Evolutionary conservation across 2,113 vertebrate species (phyloP), one percentile per base, ranked within the genome.

Genomic region (Eulemur rufifrons): DNA sequence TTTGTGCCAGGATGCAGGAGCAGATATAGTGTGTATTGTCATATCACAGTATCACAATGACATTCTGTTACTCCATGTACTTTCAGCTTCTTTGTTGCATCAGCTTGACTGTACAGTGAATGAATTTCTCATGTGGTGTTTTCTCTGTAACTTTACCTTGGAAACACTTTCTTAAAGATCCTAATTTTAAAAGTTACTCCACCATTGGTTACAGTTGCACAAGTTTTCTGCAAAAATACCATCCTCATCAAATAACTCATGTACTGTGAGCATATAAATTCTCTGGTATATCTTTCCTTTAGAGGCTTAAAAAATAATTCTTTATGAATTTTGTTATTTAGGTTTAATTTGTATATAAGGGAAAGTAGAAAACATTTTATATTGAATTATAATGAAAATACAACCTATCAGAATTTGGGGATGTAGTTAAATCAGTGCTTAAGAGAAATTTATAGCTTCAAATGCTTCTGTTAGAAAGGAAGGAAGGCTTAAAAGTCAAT

Each of bases 271-370:
- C 25, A 63, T 59, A 47, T 15, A 91, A 25, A 71, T 89, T 95
- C 32, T 91, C 50, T 71, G 17, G 23, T 61, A 14, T 73, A 47
- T 17, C 29, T 68, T 39, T 61, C 61, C 69, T 71, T 23, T 63
- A 77, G 20, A 89, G 39, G 10, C 18, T 85, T 86, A 66, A 68
- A 64, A 93, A 94, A 66, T 73, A 71, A 91, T 83, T 91, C 20
- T 71, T 81, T 8, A 63, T 34, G 50, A 64, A 66, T 91, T 94
- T 95, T 45, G 45, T 61, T 87, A 59, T 34, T 95, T 34, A 96
- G n/a, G 20, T 91, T 0, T 83, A 85, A 88, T 84, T 73, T 95
- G n/a, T 85, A 0, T 56, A 42, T 82, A 18, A 87, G 10, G 50
- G 7, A 39, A 63, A 59, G 59, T 76, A 86, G 17, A 80, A 94